Percentiles rank a stretch among this genome's conserved stretches.
Evolutionary conservation across 2,113 vertebrate genomes (phyloP).

Genomic region (Pangasianodon gigas): DNA sequence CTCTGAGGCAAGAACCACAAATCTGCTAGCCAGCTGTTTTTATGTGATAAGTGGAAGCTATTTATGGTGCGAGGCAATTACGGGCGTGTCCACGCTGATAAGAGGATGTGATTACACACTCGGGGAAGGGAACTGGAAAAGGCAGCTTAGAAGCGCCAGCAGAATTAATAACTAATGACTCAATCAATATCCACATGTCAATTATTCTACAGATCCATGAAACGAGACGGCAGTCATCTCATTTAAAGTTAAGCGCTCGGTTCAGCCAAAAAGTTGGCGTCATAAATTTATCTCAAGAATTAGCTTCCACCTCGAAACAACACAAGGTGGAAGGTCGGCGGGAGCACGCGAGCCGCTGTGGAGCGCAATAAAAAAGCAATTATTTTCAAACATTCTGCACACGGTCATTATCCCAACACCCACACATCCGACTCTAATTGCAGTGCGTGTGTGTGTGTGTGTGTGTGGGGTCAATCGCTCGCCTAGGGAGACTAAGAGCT

Average conservation of each 20-base stretch:
- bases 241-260: conserved; percentile 8
- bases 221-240: not conserved
- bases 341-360: conserved; percentile 16
- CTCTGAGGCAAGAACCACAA: not conserved
- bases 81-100: not conserved
- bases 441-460: not conserved
- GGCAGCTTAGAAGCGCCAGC: not conserved
- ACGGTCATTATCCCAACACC: conserved; percentile 42
- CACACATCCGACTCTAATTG: conserved; percentile 40
- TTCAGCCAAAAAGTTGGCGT: not conserved
- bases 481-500: conserved; percentile 19
- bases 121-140: not conserved
- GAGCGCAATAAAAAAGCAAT: conserved; percentile 49
- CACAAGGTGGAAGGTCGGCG: conserved; percentile 34
- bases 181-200: not conserved
- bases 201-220: not conserved
- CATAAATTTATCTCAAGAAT: conserved; percentile 20
- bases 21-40: not conserved
- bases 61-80: conserved; percentile 9
- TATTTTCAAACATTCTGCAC: conserved; percentile 43
- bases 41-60: conserved; percentile 10
- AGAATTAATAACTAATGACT: not conserved
- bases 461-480: not conserved
- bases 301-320: conserved; percentile 16
- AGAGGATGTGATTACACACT: conserved; percentile 20